Evolutionary conservation across 2,888 invertebrate genomes (phyloP), one percentile per base, ranked within the genome.

Genomic region (Pediacus dermestoides): DNA sequence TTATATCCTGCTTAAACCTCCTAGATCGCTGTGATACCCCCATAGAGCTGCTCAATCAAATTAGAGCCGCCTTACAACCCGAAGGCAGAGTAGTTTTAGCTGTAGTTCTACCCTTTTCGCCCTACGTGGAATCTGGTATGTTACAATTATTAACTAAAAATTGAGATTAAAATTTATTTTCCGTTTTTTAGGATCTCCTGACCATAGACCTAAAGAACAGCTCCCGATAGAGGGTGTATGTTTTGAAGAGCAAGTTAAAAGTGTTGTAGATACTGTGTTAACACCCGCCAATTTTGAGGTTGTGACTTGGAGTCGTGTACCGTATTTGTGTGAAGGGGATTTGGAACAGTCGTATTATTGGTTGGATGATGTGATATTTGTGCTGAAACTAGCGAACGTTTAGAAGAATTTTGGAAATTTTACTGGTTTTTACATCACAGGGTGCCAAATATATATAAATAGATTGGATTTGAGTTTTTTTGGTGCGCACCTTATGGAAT

Each of bases 291-390:
- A 86, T 2, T 89, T 90, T 66, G 75, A 79, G 38, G 76, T 96
- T 23, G 76, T 84, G 30, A 75, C 81, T 3, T 97, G 95, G 90
- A 82, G 90, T 7, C 80, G 90, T 57, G 81, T 94, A 25, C 97
- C 97, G 0, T 97, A 97, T 67, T 75, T 99, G 22, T 97, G 96
- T 70, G 96, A 99, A 70, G 97, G 97, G 1, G 96, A 97, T 69
- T 75, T 95, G 50, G 78, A 85, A 30, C 90, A 89, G 67, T 85
- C 89, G 0, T 90, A 86, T 71, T 95, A 94, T 70, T 90, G 90
- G 81, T 76, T 95, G 31, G 84, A 88, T 55, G 95, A 95, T 71
- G 85, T 85, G 13, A 75, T 95, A n/a, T 91, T 93, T 64, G 79
- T 93, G 25, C 74, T 88, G 57, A 80, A 76, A 54, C 26, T n/a